These are phyloP conservation scores for Diachrysia chrysitis DNA, from an alignment of 2,888 invertebrate genomes.

Conservation along the genomic window DNA sequence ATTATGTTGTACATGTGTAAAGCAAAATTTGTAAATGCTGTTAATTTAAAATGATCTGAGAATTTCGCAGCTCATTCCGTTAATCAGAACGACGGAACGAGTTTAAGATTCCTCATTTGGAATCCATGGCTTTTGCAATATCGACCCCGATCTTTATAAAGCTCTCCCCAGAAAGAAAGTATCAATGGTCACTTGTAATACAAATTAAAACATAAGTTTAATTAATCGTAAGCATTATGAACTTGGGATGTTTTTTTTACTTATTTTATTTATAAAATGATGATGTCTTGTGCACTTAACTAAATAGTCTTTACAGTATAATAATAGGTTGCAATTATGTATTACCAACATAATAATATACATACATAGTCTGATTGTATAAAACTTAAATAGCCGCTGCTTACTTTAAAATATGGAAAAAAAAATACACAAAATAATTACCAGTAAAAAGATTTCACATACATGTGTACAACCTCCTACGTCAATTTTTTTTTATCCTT, in stretches of 20 bases:
- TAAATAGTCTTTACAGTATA: neutral
- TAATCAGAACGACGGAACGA: neutral
- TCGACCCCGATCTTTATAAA: constrained; percentile 5
- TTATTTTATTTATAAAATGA: neutral
- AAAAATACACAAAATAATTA: too few species aligned
- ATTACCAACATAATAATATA: neutral
- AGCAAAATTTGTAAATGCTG: neutral
- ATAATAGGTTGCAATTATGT: neutral
- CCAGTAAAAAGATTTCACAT: too few species aligned
- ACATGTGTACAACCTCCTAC: neutral
- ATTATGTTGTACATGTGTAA: neutral
- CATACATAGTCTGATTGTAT: neutral
- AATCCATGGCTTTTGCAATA: neutral
- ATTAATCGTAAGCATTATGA: neutral
- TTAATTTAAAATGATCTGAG: neutral
- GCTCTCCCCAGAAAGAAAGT: neutral
- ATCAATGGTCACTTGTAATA: neutral
- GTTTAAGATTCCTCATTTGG: neutral
- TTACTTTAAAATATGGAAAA: too few species aligned
- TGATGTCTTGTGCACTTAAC: neutral
- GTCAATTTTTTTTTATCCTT: neutral
- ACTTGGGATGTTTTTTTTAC: neutral
- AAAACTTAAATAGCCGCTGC: too few species aligned
- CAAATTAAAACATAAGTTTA: constrained; percentile 1
- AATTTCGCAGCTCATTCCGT: too few species aligned